These are phyloP conservation scores for Motacilla tschutschensis DNA, from an alignment of 2,113 vertebrate species.

Conservation along the genomic window DNA sequence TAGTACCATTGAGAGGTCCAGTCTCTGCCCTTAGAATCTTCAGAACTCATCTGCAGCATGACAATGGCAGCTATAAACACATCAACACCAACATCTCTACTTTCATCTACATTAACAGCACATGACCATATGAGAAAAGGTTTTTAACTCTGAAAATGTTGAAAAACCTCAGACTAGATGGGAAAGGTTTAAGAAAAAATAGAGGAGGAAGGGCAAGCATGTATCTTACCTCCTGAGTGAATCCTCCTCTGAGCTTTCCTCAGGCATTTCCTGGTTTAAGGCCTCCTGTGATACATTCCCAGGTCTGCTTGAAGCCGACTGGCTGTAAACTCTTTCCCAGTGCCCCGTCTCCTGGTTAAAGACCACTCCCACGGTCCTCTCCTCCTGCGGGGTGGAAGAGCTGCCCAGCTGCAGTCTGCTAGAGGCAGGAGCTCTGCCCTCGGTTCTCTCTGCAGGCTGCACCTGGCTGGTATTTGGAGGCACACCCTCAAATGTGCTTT, in stretches of 20 bases:
- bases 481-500: conserved; percentile 78
- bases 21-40: not conserved
- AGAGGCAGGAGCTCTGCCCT: conserved; percentile 71
- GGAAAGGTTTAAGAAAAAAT: not conserved
- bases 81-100: not conserved
- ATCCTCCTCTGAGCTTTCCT: conserved; percentile 95
- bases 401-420: conserved; percentile 81
- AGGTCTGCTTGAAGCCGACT: conserved; percentile 80
- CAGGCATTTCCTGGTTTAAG: conserved; percentile 98
- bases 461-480: conserved; percentile 77
- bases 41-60: not conserved
- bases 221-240: conserved; percentile 90
- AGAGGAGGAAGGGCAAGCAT: conserved; percentile 12
- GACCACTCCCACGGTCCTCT: conserved; percentile 92
- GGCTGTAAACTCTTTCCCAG: conserved; percentile 93
- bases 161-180: not conserved
- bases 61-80: not conserved
- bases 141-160: not conserved
- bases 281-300: conserved; percentile 90
- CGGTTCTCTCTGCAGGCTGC: conserved; percentile 78
- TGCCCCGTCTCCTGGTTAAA: conserved; percentile 97
- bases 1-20: not conserved
- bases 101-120: not conserved
- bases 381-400: conserved; percentile 79
- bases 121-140: not conserved